Percentiles rank a stretch among this genome's conserved stretches.
Evolutionary conservation across 2,888 invertebrate genomes (phyloP).

Genomic region (Plagodis pulveraria): DNA sequence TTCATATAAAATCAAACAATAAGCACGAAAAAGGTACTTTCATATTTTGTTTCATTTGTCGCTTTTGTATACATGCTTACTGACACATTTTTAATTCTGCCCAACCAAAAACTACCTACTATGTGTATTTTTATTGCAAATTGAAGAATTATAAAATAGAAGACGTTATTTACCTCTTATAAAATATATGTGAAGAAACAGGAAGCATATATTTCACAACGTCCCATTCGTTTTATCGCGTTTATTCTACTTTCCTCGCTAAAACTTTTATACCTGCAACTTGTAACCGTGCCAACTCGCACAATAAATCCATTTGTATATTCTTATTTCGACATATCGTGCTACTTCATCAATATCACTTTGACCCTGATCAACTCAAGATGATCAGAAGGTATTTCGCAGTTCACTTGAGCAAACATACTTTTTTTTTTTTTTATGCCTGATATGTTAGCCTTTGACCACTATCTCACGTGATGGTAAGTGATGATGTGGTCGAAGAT

Average conservation of each 20-base stretch:
- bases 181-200: background rate
- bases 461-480: too few species aligned
- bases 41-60: too few species aligned
- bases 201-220: background rate
- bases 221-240: background rate
- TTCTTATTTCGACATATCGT: conserved; percentile 7
- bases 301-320: conserved; percentile 1
- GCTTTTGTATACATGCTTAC: too few species aligned
- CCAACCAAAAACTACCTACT: too few species aligned
- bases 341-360: conserved; percentile 29
- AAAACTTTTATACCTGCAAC: conserved; percentile 10
- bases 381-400: conserved; percentile 38
- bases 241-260: conserved; percentile 3
- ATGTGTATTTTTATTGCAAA: background rate
- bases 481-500: too few species aligned
- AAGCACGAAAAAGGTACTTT: too few species aligned
- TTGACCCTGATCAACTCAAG: conserved; percentile 31
- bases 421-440: too few species aligned
- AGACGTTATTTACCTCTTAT: background rate
- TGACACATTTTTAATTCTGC: too few species aligned
- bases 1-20: too few species aligned
- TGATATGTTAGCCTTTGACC: too few species aligned
- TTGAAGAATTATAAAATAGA: background rate
- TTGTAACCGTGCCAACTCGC: conserved; percentile 21
- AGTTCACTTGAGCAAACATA: conserved; percentile 41